These are phyloP conservation scores for Acanthisitta chloris DNA, from an alignment of 2,113 vertebrate genomes.

Conservation along the genomic window DNA sequence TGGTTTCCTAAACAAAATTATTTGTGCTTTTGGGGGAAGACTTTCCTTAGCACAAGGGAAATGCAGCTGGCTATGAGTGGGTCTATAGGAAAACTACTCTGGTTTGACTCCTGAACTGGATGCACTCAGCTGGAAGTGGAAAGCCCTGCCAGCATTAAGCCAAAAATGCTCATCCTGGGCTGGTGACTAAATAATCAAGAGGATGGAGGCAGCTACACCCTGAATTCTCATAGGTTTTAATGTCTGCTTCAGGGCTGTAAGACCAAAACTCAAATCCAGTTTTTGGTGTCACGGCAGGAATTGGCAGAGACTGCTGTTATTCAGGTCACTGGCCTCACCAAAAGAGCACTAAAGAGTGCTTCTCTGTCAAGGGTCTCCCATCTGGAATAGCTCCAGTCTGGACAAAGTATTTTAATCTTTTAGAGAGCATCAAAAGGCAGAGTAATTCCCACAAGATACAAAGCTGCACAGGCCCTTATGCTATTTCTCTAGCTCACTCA, in stretches of 20 bases:
- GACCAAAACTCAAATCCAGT: not conserved
- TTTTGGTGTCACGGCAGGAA: not conserved
- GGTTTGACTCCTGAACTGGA: not conserved
- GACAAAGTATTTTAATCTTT: not conserved
- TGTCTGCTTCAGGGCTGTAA: not conserved
- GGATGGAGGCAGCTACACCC: not conserved
- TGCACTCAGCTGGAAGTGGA: not conserved
- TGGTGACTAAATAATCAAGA: not conserved
- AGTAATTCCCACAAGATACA: not conserved
- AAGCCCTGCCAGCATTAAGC: not conserved
- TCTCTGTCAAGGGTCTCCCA: not conserved
- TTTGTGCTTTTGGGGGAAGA: not conserved
- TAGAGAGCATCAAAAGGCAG: not conserved
- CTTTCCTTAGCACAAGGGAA: not conserved
- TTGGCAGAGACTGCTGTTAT: not conserved
- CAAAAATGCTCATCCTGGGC: not conserved
- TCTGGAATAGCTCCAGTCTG: not conserved
- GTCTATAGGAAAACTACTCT: not conserved
- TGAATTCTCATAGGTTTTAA: not conserved
- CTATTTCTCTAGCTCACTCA: not conserved
- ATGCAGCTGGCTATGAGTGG: not conserved
- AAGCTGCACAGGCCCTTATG: not conserved
- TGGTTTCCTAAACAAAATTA: not conserved
- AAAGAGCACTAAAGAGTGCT: not conserved
- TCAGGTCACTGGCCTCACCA: not conserved